Evolutionary conservation across 2,888 invertebrate genomes (phyloP), one percentile per base, ranked within the genome.

Genomic region (Congeria kusceri): DNA sequence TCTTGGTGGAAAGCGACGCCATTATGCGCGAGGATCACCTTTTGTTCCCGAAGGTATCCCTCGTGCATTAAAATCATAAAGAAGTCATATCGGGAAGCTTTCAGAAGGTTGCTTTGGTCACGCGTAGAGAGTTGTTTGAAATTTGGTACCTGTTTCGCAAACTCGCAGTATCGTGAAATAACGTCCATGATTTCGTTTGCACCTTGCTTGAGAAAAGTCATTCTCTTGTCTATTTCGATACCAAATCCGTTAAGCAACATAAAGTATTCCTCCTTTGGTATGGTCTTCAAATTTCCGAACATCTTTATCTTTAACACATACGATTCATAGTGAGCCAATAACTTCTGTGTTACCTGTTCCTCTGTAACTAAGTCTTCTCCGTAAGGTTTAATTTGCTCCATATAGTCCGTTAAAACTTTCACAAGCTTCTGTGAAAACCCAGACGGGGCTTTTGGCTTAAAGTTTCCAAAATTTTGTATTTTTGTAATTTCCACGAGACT

Each of bases 111-210:
- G 39, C 70, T 65, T 58, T 83, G 83, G 39, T 83, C 83, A 23
- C 71, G 58, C 7, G 47, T 69, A 7, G 79, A 77, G n/a, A 79
- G 53, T 11, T 39, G 29, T 20, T 57, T 64, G 47, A 83, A 83
- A 32, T 72, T 63, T 18, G 83, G 79, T 13, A 83, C 71, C 23
- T 68, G 70, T 68, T 83, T 83, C 18, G 83, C 83, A 56, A 83
- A 83, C 27, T 69, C 58, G 28, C 78, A 79, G 39, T 79, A 83
- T 25, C 68, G 58, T 47, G 59, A 73, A 5, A 79, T 77, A 1
- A 73, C 46, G 11, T 39, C 29, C 27, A 70, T 71, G 23, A 83
- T 67, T 44, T 73, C 73, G 13, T 69, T 46, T 3, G 70, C 67
- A 0, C 65, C 72, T 9, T 73, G 63, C 32, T 70, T 68, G 13